These are phyloP conservation scores for Tor tambroides DNA, from an alignment of 2,113 vertebrate genomes.

Conservation along the genomic window DNA sequence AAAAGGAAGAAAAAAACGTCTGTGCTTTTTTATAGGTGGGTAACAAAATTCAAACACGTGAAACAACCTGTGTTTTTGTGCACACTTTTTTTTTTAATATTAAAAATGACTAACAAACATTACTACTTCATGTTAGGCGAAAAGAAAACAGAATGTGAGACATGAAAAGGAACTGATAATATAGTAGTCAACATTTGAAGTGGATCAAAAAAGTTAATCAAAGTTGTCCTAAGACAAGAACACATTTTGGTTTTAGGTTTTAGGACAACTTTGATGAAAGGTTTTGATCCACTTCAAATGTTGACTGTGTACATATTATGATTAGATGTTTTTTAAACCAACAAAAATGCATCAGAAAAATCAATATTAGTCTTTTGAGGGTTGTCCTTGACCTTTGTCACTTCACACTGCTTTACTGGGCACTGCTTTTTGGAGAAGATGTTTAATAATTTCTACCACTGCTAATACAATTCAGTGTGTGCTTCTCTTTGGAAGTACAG, in stretches of 20 bases:
- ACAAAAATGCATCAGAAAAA: not conserved
- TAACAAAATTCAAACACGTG: accelerated
- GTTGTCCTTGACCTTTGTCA: not conserved
- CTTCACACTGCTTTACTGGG: not conserved
- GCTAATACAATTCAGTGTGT: not conserved
- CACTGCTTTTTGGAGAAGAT: not conserved
- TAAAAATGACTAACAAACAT: not conserved
- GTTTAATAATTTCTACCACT: not conserved
- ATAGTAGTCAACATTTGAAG: not conserved
- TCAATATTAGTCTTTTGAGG: not conserved
- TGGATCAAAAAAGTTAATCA: no score
- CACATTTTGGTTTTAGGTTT: no score
- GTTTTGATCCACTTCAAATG: no score
- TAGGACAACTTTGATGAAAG: no score
- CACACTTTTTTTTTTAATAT: no score
- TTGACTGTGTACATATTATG: not conserved
- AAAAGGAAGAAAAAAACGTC: no score
- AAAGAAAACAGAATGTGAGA: not conserved
- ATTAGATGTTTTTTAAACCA: not conserved
- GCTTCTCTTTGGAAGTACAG: not conserved
- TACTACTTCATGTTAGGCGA: not conserved
- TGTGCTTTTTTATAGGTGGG: no score
- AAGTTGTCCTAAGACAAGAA: no score
- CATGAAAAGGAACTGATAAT: not conserved
- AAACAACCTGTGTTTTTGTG: no score